Conservation (phyloP, 2,888 invertebrate genomes). For the Drosophila nigritarsus region DNA sequence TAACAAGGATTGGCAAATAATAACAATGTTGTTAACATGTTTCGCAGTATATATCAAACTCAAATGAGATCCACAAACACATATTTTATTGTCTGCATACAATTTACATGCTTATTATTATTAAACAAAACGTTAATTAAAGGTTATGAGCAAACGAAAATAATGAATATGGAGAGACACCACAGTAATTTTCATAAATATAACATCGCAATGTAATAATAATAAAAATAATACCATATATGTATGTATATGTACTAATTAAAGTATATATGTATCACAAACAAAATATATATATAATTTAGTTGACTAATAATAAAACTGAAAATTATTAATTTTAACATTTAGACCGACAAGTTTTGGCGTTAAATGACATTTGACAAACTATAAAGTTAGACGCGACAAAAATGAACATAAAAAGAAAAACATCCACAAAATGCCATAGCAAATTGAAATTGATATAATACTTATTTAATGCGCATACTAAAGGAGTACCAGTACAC, state of each 20-base stretch:
- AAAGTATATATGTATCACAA: conserved; percentile 67
- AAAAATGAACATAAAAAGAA: background rate
- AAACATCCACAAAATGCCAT: conserved; percentile 24
- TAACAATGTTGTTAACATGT: conserved; percentile 61
- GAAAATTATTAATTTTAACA: conserved; percentile 45
- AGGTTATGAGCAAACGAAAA: conserved; percentile 44
- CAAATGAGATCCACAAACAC: conserved; percentile 45
- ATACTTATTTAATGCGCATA: conserved; percentile 36
- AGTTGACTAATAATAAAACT: conserved; percentile 70
- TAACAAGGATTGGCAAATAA: conserved; percentile 58
- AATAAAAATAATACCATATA: conserved; percentile 44
- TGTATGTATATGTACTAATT: conserved; percentile 73
- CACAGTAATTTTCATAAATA: conserved; percentile 54
- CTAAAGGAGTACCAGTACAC: conserved; percentile 39
- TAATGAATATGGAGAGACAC: conserved; percentile 26
- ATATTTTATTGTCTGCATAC: conserved; percentile 73
- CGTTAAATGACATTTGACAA: conserved; percentile 19
- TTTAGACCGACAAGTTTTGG: conserved; percentile 31
- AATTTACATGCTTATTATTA: conserved; percentile 62
- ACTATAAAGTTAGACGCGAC: conserved; percentile 1
- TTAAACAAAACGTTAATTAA: conserved; percentile 47
- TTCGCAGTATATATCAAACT: conserved; percentile 53
- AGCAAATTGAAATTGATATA: conserved; percentile 30
- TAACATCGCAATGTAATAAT: conserved; percentile 56
- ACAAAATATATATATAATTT: conserved; percentile 66